These are phyloP conservation scores for Beris morrisii DNA, from an alignment of 2,888 invertebrate genomes.

Conservation along the genomic window DNA sequence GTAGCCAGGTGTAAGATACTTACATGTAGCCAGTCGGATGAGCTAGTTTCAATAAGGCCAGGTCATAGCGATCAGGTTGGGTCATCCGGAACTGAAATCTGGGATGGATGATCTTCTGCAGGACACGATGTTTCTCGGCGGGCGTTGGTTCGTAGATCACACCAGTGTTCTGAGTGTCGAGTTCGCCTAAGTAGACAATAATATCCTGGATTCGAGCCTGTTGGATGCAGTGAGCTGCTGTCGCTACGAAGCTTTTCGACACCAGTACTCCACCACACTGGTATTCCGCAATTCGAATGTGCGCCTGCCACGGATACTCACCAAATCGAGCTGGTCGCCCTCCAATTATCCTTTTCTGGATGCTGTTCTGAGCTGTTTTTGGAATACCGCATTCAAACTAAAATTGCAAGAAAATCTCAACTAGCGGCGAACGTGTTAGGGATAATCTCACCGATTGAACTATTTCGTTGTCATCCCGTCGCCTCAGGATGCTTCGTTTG, in stretches of 20 bases:
- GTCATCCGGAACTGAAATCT: conserved; percentile 78
- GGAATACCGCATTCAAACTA: conserved; percentile 69
- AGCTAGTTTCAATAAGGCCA: conserved; percentile 73
- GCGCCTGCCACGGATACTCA: conserved; percentile 86
- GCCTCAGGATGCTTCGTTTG: conserved; percentile 51
- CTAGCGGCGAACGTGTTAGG: no score
- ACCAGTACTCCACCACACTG: conserved; percentile 84
- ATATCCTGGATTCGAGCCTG: conserved; percentile 73
- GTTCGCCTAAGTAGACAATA: conserved; percentile 75
- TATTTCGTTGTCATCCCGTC: conserved; percentile 52
- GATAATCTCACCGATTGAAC: conserved; percentile 42
- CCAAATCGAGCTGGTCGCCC: conserved; percentile 72
- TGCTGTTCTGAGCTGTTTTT: conserved; percentile 58
- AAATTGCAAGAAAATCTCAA: conserved; percentile 32
- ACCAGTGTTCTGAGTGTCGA: conserved; percentile 74
- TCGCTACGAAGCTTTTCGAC: conserved; percentile 72
- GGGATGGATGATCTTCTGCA: conserved; percentile 77
- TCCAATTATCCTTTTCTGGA: conserved; percentile 78
- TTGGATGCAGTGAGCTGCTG: conserved; percentile 82
- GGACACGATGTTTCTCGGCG: conserved; percentile 68
- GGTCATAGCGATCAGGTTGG: conserved; percentile 80
- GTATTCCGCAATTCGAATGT: conserved; percentile 78
- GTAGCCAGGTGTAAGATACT: conserved; percentile 9
- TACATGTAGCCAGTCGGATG: conserved; percentile 62
- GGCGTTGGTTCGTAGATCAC: conserved; percentile 64